phyloP scores from a whole-genome alignment of 2,797 vertebrate genomes.

The Tragopan temminckii region DNA sequence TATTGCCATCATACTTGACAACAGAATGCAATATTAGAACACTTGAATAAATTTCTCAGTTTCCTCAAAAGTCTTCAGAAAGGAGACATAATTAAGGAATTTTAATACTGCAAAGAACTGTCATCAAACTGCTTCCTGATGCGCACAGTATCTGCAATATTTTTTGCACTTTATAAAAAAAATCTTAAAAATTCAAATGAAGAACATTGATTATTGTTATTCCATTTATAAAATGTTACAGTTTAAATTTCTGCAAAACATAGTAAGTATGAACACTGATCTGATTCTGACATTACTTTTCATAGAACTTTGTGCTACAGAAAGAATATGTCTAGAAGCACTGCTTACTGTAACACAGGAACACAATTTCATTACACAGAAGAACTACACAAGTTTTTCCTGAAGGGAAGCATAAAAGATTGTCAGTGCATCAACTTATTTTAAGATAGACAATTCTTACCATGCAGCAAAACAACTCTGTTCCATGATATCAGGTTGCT shows the following conservation, averaged over 20 bases:
- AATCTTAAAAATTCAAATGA: neutral
- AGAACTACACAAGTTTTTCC: neutral
- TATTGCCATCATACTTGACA: neutral
- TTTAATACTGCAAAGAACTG: neutral
- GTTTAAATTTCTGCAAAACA: neutral
- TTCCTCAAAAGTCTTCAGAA: neutral
- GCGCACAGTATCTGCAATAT: neutral
- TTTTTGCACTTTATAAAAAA: neutral
- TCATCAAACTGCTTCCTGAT: neutral
- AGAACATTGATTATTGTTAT: neutral
- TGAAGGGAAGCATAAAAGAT: neutral
- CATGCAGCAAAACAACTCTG: constrained; percentile 95
- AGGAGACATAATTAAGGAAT: neutral
- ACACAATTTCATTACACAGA: neutral
- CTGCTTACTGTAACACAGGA: neutral
- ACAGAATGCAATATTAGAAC: neutral
- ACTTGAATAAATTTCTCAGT: neutral
- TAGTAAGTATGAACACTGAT: neutral
- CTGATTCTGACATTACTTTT: neutral
- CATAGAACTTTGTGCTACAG: neutral
- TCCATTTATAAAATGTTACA: neutral
- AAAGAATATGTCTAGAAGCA: neutral
- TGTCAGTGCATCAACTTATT: neutral
- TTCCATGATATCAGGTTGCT: constrained; percentile 96
- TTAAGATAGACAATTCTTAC: constrained; percentile 76